Conservation (phyloP, 2,113 vertebrate genomes). For the Ondatra zibethicus region DNA sequence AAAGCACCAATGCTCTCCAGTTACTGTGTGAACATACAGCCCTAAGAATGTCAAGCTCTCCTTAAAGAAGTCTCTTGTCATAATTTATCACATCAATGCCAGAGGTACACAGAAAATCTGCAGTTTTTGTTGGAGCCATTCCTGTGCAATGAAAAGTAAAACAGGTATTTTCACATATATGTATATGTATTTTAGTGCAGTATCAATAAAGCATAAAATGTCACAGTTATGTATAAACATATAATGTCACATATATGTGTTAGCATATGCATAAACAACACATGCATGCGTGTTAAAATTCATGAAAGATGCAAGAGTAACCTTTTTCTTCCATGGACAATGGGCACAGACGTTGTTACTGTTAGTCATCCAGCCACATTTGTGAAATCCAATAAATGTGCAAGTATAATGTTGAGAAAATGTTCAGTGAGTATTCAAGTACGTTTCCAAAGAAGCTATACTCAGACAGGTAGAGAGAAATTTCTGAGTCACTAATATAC, state of each 20-base stretch:
- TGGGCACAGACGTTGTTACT: not conserved
- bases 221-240: not conserved
- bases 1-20: not conserved
- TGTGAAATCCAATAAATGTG: slow-evolving; percentile 17
- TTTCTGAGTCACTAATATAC: not conserved
- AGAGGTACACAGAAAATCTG: not conserved
- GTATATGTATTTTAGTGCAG: not conserved
- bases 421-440: not conserved
- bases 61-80: not conserved
- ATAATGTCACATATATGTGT: not conserved
- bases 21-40: not conserved
- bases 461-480: slow-evolving; percentile 17
- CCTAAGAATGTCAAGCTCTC: not conserved
- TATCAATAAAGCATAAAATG: not conserved
- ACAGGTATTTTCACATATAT: too few relatives aligned
- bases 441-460: not conserved
- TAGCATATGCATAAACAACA: not conserved
- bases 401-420: not conserved
- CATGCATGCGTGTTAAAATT: not conserved
- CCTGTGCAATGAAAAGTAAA: not conserved
- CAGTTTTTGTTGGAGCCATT: not conserved
- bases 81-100: not conserved
- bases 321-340: not conserved
- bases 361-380: not conserved
- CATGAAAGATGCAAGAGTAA: slow-evolving; percentile 11